A percentile compares a stretch with the other conserved stretches of the same genome.
Evolutionary conservation across 2,113 vertebrate species (phyloP).

Genomic region (Petrocephalus zakoni): DNA sequence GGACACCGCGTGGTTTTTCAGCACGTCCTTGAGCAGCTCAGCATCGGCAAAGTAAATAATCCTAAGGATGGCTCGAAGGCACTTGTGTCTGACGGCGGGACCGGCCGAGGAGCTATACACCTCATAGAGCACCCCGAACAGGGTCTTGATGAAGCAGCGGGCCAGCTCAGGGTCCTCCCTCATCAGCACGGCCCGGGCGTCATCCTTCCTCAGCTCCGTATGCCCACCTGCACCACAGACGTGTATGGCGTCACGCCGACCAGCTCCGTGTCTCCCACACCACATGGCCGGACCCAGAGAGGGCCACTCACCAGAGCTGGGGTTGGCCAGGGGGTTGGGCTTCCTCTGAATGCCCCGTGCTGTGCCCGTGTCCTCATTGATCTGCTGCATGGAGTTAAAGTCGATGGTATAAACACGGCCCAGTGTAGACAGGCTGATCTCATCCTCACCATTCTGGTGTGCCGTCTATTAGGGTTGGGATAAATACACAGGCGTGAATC

Average conservation of each 20-base stretch:
- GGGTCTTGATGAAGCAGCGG: slow-evolving; percentile 97
- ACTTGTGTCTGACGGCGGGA: slow-evolving; percentile 99
- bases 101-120: slow-evolving; percentile 98
- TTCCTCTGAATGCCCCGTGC: slow-evolving; percentile 98
- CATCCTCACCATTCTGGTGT: slow-evolving; percentile 98
- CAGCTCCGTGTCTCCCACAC: too few relatives aligned
- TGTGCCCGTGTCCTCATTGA: slow-evolving; percentile 99
- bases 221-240: slow-evolving; percentile 71
- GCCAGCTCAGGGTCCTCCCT: slow-evolving; percentile 96
- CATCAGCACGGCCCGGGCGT: slow-evolving; percentile 95
- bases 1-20: slow-evolving; percentile 97
- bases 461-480: slow-evolving; percentile 74
- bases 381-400: slow-evolving; percentile 99
- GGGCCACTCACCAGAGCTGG: slow-evolving; percentile 81
- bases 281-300: not conserved
- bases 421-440: slow-evolving; percentile 97
- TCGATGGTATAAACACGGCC: slow-evolving; percentile 99
- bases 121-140: slow-evolving; percentile 98
- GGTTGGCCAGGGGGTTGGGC: slow-evolving; percentile 95
- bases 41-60: slow-evolving; percentile 99
- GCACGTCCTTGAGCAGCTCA: slow-evolving; percentile 94
- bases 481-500: slow-evolving; percentile 51
- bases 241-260: not conserved
- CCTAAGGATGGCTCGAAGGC: slow-evolving; percentile 99
- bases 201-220: slow-evolving; percentile 88